These are phyloP conservation scores for Anguilla rostrata DNA, from an alignment of 2,113 vertebrate genomes.

Conservation along the genomic window DNA sequence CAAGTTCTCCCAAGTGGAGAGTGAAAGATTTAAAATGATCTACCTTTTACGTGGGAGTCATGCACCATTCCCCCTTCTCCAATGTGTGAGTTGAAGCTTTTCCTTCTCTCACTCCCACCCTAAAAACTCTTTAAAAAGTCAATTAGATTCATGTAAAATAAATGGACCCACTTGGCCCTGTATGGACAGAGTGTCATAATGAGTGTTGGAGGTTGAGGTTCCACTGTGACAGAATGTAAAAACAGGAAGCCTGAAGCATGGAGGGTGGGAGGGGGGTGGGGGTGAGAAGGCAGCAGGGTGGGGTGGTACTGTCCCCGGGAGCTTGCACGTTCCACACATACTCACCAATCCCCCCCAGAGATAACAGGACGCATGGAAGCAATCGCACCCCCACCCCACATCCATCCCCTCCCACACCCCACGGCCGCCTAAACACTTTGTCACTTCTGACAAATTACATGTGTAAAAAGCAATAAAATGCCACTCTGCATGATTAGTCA, in stretches of 20 bases:
- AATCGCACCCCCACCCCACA: not conserved
- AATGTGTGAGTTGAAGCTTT: too few species aligned
- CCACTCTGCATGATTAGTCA: slow-evolving; percentile 68
- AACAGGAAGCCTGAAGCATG: not conserved
- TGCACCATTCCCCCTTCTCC: too few species aligned
- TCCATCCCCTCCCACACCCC: slow-evolving; percentile 3
- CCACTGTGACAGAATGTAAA: not conserved
- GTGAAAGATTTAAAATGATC: too few species aligned
- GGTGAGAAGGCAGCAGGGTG: not conserved
- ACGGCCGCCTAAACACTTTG: slow-evolving; percentile 49
- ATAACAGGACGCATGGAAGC: slow-evolving; percentile 48
- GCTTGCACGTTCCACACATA: slow-evolving; percentile 19
- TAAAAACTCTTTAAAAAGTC: too few species aligned
- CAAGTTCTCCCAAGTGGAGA: too few species aligned
- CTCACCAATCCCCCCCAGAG: slow-evolving; percentile 33
- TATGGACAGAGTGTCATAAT: not conserved
- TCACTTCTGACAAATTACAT: slow-evolving; percentile 67
- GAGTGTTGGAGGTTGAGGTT: not conserved
- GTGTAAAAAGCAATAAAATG: slow-evolving; percentile 58
- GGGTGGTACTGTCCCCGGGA: slow-evolving; percentile 19
- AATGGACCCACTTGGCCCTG: not conserved
- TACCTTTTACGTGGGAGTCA: too few species aligned
- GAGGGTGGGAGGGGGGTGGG: too few species aligned
- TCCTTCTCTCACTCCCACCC: too few species aligned
- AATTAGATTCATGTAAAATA: too few species aligned